A percentile compares a stretch with the other conserved stretches of the same genome.
Conservation (phyloP, 2,113 vertebrate genomes). For the Chitala chitala region DNA sequence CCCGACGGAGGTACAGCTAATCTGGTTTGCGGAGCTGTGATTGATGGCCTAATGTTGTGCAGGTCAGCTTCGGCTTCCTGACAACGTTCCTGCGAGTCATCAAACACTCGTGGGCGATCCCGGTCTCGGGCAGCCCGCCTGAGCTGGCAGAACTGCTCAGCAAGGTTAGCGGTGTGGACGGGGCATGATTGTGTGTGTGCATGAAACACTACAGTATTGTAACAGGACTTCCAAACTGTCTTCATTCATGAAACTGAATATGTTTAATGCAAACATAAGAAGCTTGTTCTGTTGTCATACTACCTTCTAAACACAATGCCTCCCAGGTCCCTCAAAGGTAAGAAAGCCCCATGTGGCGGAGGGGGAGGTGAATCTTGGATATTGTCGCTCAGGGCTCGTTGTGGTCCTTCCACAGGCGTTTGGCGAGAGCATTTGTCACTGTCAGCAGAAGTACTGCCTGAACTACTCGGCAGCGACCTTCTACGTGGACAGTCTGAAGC, state of each 20-base stretch:
- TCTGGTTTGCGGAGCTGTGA: neutral
- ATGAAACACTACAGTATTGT: too few relatives aligned
- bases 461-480: slow-evolving; percentile 79
- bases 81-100: slow-evolving; percentile 64
- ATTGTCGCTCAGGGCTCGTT: slow-evolving; percentile 24
- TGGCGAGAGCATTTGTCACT: slow-evolving; percentile 73
- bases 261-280: too few relatives aligned
- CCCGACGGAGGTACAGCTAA: neutral
- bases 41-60: slow-evolving; percentile 27
- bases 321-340: too few relatives aligned
- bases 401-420: slow-evolving; percentile 60
- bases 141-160: slow-evolving; percentile 67
- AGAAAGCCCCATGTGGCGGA: neutral
- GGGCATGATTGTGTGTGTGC: neutral
- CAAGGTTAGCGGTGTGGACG: slow-evolving; percentile 58
- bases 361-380: too few relatives aligned
- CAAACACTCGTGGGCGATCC: slow-evolving; percentile 55
- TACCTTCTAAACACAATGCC: too few relatives aligned
- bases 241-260: neutral
- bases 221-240: neutral
- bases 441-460: slow-evolving; percentile 84
- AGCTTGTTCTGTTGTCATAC: too few relatives aligned
- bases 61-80: slow-evolving; percentile 80
- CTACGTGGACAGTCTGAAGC: slow-evolving; percentile 80
- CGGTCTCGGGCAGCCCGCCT: slow-evolving; percentile 40